phyloP scores from a whole-genome alignment of 2,797 vertebrate species.

The Chelonia mydas region DNA sequence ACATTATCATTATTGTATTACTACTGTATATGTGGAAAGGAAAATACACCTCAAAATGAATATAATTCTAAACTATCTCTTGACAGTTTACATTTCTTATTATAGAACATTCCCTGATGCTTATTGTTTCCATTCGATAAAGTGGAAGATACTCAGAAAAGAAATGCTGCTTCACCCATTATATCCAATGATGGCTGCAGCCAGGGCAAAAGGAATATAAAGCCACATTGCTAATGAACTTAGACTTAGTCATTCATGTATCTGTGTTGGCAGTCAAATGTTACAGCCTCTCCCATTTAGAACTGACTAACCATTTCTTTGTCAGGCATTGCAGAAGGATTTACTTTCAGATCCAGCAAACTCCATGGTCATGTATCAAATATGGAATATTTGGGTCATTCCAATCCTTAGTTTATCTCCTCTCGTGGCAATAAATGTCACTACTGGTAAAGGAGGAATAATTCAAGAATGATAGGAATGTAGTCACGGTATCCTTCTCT shows the following conservation, averaged over 20 bases:
- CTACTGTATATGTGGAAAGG: conserved; percentile 14
- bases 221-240: not conserved
- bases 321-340: not conserved
- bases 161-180: not conserved
- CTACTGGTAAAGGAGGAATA: not conserved
- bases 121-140: conserved; percentile 1
- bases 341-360: conserved; percentile 31
- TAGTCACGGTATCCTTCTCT: conserved; percentile 26
- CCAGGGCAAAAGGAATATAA: not conserved
- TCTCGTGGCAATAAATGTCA: not conserved
- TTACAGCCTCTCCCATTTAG: not conserved
- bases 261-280: not conserved
- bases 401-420: conserved; percentile 1
- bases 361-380: conserved; percentile 7
- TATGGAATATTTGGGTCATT: conserved; percentile 36
- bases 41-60: conserved; percentile 39
- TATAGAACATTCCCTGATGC: conserved; percentile 3
- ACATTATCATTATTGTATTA: conserved; percentile 14
- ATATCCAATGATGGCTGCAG: not conserved
- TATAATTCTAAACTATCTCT: not conserved
- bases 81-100: not conserved
- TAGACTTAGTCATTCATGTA: conserved; percentile 11
- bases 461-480: not conserved
- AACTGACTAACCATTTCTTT: conserved; percentile 21
- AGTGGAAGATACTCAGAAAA: not conserved